A percentile compares a stretch with the other conserved stretches of the same genome.
Evolutionary conservation across 2,888 invertebrate genomes (phyloP).

Genomic region (Punctoribates punctum): DNA sequence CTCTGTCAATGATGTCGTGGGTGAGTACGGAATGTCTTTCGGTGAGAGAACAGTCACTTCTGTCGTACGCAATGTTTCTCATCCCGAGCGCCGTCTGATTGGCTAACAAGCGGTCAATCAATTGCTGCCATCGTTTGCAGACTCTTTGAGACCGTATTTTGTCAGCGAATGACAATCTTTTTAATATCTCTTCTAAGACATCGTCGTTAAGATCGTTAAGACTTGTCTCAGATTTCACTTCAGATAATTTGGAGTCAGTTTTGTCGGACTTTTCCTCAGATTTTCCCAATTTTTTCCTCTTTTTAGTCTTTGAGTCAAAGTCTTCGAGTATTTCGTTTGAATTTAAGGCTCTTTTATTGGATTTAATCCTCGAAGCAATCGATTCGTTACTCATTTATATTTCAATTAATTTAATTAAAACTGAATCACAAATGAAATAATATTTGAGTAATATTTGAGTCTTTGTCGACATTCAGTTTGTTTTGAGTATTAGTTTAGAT

Average conservation of each 20-base stretch:
- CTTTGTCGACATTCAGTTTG: too few species aligned
- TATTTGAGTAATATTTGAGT: neutral
- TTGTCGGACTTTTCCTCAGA: neutral
- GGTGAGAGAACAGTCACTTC: neutral
- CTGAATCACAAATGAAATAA: neutral
- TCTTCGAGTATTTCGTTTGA: neutral
- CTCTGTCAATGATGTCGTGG: neutral
- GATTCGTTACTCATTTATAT: conserved; percentile 4
- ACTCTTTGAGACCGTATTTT: neutral
- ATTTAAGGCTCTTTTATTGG: neutral
- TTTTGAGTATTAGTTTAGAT: too few species aligned
- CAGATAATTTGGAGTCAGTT: too few species aligned
- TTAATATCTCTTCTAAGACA: neutral
- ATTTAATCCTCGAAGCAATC: conserved; percentile 14
- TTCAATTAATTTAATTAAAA: neutral
- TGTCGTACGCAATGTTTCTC: conserved; percentile 13
- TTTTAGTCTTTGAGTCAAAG: neutral
- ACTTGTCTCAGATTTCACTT: neutral
- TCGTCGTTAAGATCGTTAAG: conserved; percentile 1
- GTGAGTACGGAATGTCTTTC: neutral
- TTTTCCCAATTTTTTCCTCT: neutral
- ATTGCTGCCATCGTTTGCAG: conserved; percentile 21
- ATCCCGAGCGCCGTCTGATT: conserved; percentile 9
- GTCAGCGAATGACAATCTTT: neutral
- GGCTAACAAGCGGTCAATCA: neutral